Evolutionary conservation across 1,140 invertebrate species (phyloP), one percentile per base, ranked within the genome.

Genomic region (Oedothorax gibbosus): DNA sequence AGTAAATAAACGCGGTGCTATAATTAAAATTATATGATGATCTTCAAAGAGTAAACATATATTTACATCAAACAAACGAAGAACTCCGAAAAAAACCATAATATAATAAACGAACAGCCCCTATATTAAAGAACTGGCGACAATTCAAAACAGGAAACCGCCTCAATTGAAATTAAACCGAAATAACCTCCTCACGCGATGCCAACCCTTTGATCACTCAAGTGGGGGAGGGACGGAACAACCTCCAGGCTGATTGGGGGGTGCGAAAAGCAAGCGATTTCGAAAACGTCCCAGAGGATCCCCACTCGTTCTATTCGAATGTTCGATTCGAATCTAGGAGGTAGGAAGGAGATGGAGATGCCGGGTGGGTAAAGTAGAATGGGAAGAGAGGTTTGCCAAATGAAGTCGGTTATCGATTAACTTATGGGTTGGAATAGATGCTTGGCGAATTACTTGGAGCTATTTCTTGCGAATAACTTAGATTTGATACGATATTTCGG

Each of bases 221-320:
- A 75, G 69, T 68, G 80, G 65, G 20, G 53, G 12, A 60, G 72
- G 56, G 14, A 21, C 50, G 51, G 9, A 14, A 84, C 81, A 35
- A 5, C 81, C 72, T 56, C n/a, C 54, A 51, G 69, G 50, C 20
- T 11, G 64, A 15, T 9, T 54, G n/a, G n/a, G 49, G 15, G 54
- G 81, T 73, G 81, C 49, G 81, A 84, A 84, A 84, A 84, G 81
- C 81, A 76, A 84, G 76, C 64, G 80, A 82, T 35, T 35, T 35
- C 56, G 56, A 49, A n/a, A 53, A 53, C 57, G 62, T 73, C 56
- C 69, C 80, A 64, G 54, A 73, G 56, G 80, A 73, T 62, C 62
- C 62, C n/a, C 76, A 15, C 71, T 54, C 7, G 14, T 35, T 60
- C 54, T 18, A 69, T 35, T 5, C 66, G 51, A 68, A 18, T 35